Evolutionary conservation across 2,797 vertebrate species (phyloP), one percentile per base, ranked within the genome.

Genomic region (Epinephelus coioides): DNA sequence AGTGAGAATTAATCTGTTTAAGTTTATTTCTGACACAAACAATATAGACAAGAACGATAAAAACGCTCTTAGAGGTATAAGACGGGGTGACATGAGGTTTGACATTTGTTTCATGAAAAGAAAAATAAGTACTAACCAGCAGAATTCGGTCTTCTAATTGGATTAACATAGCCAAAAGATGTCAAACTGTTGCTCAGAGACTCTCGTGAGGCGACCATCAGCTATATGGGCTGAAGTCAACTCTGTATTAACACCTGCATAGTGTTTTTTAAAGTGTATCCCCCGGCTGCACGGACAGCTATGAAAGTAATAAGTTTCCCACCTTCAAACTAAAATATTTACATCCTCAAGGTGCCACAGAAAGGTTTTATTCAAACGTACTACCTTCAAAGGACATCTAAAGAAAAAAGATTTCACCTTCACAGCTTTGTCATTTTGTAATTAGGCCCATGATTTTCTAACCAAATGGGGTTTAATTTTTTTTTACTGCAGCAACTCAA

Each of bases 121-220:
- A 38, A 69, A 25, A 73, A 43, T 0, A 19, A 50, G 13, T 15
- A 2, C 38, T 11, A 6, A 34, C 1, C 84, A 27, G 82, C 64
- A 66, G 50, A 38, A 51, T 64, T 56, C n/a, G 1, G 46, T 25
- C 19, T 19, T 21, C 2, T 78, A 85, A 86, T 55, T 73, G 74
- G 82, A 86, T 82, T 81, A 79, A 67, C 27, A 51, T 12, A 49
- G 13, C 50, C 15, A 13, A 65, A 71, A 56, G n/a, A 73, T 65
- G 78, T 73, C 75, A 81, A 64, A 43, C 40, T 43, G 40, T 43
- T 9, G 11, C 9, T 14, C 19, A 66, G 27, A 55, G 50, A 53
- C 19, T 47, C 30, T 2, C 15, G 15, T 12, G 15, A 43, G 62
- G 2, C 1, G 1, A 30, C 17, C 21, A 7, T 59, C 50, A 12